These are phyloP conservation scores for Halcyon chelicuti DNA, from an alignment of 2,797 vertebrate genomes.

Conservation along the genomic window DNA sequence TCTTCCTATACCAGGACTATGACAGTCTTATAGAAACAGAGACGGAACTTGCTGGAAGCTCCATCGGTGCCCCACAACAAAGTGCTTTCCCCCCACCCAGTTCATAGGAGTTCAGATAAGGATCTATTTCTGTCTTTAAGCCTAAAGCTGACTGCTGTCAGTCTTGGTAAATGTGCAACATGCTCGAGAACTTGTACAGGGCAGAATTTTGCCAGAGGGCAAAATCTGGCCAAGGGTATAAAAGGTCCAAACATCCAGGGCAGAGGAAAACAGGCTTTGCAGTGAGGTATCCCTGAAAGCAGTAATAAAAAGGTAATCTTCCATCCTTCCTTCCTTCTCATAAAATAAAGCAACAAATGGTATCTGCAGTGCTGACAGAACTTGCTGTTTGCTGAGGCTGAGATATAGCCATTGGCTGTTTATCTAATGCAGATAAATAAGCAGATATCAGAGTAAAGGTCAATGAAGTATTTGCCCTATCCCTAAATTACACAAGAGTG, in stretches of 20 bases:
- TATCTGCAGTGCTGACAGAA: conserved; percentile 40
- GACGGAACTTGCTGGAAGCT: neutral
- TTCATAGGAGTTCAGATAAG: conserved; percentile 37
- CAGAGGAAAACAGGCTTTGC: neutral
- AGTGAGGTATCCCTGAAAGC: neutral
- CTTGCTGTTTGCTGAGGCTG: conserved; percentile 30
- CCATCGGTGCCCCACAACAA: neutral
- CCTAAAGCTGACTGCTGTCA: neutral
- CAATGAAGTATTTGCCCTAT: conserved; percentile 47
- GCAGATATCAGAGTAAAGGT: conserved; percentile 60
- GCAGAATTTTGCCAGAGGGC: neutral
- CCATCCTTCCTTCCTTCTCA: conserved; percentile 5
- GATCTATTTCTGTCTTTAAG: conserved; percentile 20
- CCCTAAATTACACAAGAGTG: conserved; percentile 34
- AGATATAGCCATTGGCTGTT: conserved; percentile 44
- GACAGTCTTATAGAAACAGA: neutral
- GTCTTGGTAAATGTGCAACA: neutral
- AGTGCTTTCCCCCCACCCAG: neutral
- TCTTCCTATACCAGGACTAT: neutral
- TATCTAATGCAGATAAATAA: conserved; percentile 52
- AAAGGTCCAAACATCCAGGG: conserved; percentile 1
- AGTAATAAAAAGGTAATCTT: conserved; percentile 18
- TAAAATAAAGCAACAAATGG: conserved; percentile 49
- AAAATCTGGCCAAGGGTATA: neutral
- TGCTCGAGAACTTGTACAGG: neutral